Evolutionary conservation across 2,888 invertebrate genomes (phyloP).

Genomic region (Lasioglossum marginatum): DNA sequence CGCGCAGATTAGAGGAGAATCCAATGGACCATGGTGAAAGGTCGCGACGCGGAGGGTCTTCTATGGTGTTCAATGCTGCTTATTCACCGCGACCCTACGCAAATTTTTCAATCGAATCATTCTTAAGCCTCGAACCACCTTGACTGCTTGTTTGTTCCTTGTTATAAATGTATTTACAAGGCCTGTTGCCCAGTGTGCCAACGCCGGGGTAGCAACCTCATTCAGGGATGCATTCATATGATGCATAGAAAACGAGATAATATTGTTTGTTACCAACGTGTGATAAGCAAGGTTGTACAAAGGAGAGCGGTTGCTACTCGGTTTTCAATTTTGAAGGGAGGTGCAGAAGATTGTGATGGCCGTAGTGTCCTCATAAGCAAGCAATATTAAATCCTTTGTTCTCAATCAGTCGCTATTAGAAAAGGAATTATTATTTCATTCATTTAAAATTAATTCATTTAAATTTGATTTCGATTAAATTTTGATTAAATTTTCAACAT

Average conservation of each 20-base stretch:
- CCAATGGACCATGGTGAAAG: constrained; percentile 60
- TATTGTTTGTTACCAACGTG: background rate
- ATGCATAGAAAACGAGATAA: background rate
- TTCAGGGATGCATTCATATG: background rate
- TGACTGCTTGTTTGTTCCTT: background rate
- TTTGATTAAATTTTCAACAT: too few species aligned
- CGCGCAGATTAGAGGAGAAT: constrained; percentile 56
- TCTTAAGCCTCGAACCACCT: background rate
- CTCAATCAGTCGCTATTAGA: too few species aligned
- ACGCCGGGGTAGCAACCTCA: background rate
- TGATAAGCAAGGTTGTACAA: background rate
- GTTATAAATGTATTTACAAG: constrained; percentile 7
- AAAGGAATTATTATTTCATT: too few species aligned
- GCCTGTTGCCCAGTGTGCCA: too few species aligned
- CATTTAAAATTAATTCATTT: too few species aligned
- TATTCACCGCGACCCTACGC: constrained; percentile 46
- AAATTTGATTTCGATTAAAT: too few species aligned
- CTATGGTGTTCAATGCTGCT: constrained; percentile 35
- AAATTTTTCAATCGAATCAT: constrained; percentile 50
- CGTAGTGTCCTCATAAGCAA: background rate
- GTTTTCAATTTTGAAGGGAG: background rate
- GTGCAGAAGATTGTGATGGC: background rate
- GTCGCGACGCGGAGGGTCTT: constrained; percentile 47
- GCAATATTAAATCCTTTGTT: background rate
- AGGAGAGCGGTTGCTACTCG: background rate